Percentiles rank a stretch among this genome's conserved stretches.
Evolutionary conservation across 2,113 vertebrate species (phyloP).

Genomic region (Vulpes lagopus): DNA sequence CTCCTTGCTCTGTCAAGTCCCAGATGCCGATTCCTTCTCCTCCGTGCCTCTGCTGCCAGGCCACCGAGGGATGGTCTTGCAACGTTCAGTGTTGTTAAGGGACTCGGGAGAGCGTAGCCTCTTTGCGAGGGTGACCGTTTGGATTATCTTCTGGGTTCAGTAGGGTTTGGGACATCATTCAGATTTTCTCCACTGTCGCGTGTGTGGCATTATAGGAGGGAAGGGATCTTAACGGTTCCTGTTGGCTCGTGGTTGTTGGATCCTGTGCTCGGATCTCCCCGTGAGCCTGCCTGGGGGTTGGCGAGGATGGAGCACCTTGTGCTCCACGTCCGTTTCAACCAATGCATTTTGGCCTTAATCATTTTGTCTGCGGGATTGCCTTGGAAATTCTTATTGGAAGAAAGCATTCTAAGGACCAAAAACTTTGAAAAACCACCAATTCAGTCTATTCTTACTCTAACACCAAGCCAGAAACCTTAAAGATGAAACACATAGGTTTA

Average conservation of each 20-base stretch:
- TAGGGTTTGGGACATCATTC: not conserved
- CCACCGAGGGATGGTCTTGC: not conserved
- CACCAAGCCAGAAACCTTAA: slow-evolving; percentile 1
- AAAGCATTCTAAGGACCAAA: not conserved
- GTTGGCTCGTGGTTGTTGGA: fast-evolving
- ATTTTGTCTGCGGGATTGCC: not conserved
- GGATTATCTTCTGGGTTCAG: not conserved
- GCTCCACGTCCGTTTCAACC: fast-evolving
- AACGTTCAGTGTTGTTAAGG: not conserved
- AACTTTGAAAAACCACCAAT: not conserved
- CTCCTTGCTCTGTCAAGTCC: no score
- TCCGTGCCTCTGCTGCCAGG: not conserved
- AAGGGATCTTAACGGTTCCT: fast-evolving
- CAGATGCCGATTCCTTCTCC: fast-evolving
- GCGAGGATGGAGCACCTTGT: fast-evolving
- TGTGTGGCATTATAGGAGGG: not conserved
- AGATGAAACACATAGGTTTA: not conserved
- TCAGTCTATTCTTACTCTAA: not conserved
- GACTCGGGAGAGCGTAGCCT: not conserved
- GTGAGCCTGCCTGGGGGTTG: not conserved
- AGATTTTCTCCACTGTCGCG: not conserved
- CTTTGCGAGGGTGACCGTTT: not conserved
- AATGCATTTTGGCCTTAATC: not conserved
- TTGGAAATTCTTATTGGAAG: not conserved
- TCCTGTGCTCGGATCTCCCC: not conserved